Evolutionary conservation across 2,888 invertebrate species (phyloP), one percentile per base, ranked within the genome.

Genomic region (Stenoptilia bipunctidactyla): DNA sequence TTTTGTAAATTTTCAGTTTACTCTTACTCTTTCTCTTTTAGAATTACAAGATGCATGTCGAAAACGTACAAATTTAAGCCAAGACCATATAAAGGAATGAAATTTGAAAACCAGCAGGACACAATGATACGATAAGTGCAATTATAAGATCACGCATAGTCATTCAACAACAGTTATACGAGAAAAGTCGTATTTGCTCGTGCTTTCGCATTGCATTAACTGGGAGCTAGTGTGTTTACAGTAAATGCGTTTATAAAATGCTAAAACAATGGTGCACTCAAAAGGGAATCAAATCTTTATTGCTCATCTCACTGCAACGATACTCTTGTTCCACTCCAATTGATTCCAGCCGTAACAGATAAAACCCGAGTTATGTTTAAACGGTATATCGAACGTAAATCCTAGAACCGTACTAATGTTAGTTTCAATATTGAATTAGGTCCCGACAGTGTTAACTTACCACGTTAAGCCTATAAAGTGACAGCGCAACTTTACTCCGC

Each of bases 261-360:
- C 59, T 30, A 55, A 66, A 75, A 76, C 72, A 75, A 76, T 72
- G 54, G 65, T 53, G 50, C 50, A 47, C 53, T 54, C 63, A 55
- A 66, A 66, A 63, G 9, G 61, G 60, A 59, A 63, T 58, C 51
- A 61, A 70, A 75, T 75, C 73, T 75, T 69, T 72, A 75, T 63
- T 68, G 65, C 57, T 61, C 57, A 69, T 67, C 68, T 61, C 52
- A 58, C 58, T 66, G 61, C 63, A 66, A 60, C 58, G 63, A 71
- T 71, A 69, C 66, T 66, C 60, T 70, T 55, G 49, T 54, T 58
- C 55, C 55, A 58, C 30, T 63, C 60, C 50, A 66, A 72, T 74
- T 77, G 71, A 76, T 72, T 73, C 66, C 53, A 57, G 61, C 61
- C 57, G 54, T 58, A 55, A 63, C 58, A 65, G 70, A 76, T 77